Base-by-base conservation (phyloP, 2,113 vertebrate species). In the Pelobates fuscus region DNA sequence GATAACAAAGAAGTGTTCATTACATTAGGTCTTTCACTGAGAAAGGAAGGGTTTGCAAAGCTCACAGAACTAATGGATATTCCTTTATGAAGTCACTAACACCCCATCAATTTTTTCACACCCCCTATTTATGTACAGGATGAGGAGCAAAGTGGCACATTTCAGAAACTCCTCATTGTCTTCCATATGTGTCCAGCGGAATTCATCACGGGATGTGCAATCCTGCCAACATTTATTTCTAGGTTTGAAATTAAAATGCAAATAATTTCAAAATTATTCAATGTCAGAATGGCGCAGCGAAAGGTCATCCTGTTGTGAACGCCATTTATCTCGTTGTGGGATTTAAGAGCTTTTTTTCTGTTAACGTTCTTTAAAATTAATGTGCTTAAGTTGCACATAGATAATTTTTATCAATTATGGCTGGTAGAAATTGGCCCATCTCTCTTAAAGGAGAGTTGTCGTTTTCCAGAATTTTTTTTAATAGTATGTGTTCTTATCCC, bases 321-420 rank as follows among this genome's bases (percentile, higher is more conserved):
- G 64, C 67, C 86, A 89, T 92, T 86, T 78, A 85, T 91, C 89
- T 92, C 77, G 2, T 49, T 58, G 70, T 3, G 69, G 0, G 71
- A 86, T 89, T 85, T 85, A 89, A 90, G 85, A 87, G 89, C 88
- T 90, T 87, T 88, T 87, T 84, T 83, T 86, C 84, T 84, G 84
- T 89, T 91, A 88, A 71, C 84, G 81, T 84, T 85, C 86, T 87
- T 85, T 83, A 81, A 90, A 92, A 89, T 90, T 86, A 88, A 92
- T 91, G 89, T 86, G 89, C 41, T 90, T 82, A 88, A 84, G 71
- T 88, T 86, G 86, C 85, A 81, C 80, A 81, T 83, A 87, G 88
- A n/a, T 85, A 84, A 88, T 81, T 84, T 70, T 41, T 77, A 84
- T 88, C 86, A 86, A 88, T 88, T 86, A 86, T 44, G 78, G 80